Conservation (phyloP, 1,140 invertebrate genomes). For the Drosophila persimilis region DNA sequence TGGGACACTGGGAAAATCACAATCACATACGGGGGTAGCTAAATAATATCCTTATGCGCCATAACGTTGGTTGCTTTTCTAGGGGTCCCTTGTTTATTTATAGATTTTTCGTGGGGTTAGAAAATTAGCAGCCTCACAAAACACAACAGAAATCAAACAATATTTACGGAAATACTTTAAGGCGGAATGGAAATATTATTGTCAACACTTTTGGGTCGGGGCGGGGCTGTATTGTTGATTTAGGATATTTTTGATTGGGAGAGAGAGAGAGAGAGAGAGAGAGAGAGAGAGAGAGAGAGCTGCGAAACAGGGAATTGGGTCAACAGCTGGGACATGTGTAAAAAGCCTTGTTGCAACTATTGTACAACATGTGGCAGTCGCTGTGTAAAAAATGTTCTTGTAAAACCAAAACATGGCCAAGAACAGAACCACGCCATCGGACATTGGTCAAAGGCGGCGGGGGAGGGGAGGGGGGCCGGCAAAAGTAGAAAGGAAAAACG, state of each 20-base stretch:
- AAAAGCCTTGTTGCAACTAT: slow-evolving; percentile 63
- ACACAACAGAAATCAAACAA: slow-evolving; percentile 68
- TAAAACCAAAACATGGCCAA: slow-evolving; percentile 51
- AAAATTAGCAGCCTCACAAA: slow-evolving; percentile 69
- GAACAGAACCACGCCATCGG: slow-evolving; percentile 41
- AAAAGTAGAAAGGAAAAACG: slow-evolving; percentile 50
- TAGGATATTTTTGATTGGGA: slow-evolving; percentile 47
- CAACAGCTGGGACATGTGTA: slow-evolving; percentile 65
- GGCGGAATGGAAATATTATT: slow-evolving; percentile 47
- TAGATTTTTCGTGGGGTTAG: slow-evolving; percentile 53
- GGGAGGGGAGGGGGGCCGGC: slow-evolving; percentile 44
- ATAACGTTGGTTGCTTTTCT: slow-evolving; percentile 47
- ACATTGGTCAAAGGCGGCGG: slow-evolving; percentile 54
- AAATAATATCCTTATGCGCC: slow-evolving; percentile 33
- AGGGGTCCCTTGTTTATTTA: slow-evolving; percentile 57
- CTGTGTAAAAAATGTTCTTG: slow-evolving; percentile 53
- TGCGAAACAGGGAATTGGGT: slow-evolving; percentile 61
- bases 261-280: too few relatives aligned
- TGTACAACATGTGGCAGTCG: slow-evolving; percentile 49
- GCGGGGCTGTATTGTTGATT: slow-evolving; percentile 58
- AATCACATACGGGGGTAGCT: slow-evolving; percentile 26
- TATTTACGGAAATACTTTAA: slow-evolving; percentile 75
- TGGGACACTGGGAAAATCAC: slow-evolving; percentile 35
- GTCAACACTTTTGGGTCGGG: slow-evolving; percentile 67
- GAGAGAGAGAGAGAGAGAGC: too few relatives aligned